Evolutionary conservation across 2,888 invertebrate genomes (phyloP).

Genomic region (Alitta virens): DNA sequence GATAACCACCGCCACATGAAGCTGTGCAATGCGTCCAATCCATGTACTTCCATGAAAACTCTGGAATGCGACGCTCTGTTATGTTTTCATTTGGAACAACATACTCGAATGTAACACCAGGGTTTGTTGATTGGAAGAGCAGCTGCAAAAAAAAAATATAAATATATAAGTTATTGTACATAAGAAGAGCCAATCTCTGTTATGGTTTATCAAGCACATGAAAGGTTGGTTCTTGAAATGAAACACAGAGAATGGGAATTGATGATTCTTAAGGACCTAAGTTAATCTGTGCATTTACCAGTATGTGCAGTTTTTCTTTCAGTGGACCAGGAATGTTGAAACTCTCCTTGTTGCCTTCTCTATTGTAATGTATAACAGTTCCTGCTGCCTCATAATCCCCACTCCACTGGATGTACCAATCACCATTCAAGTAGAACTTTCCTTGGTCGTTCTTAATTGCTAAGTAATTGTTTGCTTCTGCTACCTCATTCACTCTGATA

Average conservation of each 20-base stretch:
- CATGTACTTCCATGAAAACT: conserved; percentile 70
- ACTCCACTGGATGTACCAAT: conserved; percentile 68
- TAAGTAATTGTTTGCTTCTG: conserved; percentile 75
- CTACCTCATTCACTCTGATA: conserved; percentile 74
- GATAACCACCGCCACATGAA: conserved; percentile 70
- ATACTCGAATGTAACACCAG: conserved; percentile 82
- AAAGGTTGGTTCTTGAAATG: too few species aligned
- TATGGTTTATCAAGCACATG: too few species aligned
- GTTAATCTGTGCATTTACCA: too few species aligned
- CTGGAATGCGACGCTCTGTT: conserved; percentile 59
- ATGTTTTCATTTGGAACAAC: conserved; percentile 69
- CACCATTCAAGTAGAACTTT: conserved; percentile 76
- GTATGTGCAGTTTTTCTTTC: conserved; percentile 75
- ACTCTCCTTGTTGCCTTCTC: conserved; percentile 73
- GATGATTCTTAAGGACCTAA: too few species aligned
- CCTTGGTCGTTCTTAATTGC: conserved; percentile 72
- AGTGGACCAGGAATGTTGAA: conserved; percentile 80
- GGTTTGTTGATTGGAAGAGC: conserved; percentile 71
- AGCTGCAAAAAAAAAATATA: conserved; percentile 60
- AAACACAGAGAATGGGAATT: too few species aligned
- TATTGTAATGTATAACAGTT: conserved; percentile 74
- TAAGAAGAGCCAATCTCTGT: background rate
- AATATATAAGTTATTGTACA: background rate
- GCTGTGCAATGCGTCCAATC: conserved; percentile 80
- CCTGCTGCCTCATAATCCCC: conserved; percentile 82